Evolutionary conservation across 2,888 invertebrate genomes (phyloP), one percentile per base, ranked within the genome.

Genomic region (Phrixothrix hirtus): DNA sequence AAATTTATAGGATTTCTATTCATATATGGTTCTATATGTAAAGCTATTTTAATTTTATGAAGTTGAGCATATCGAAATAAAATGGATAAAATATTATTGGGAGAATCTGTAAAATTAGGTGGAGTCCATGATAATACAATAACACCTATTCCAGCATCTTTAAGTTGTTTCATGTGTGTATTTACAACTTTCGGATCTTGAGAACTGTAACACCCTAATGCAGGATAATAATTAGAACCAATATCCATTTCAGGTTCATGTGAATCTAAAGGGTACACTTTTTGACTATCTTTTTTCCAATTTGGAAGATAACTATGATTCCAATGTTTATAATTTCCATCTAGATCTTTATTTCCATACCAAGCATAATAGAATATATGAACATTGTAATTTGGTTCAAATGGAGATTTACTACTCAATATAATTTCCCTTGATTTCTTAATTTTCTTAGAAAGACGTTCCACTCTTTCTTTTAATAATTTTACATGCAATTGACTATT

Each of bases 1-100:
- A 80, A 65, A 62, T 78, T 78, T 26, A 77, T 75, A 0, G 78
- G 77, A 63, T 78, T 78, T 52, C 79, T 69, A 25, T 76, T 76
- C 39, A 74, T 68, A 63, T 81, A 84, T 1, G 83, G 81, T 58
- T 82, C 81, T 31, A 84, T 76, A 60, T 83, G 83, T 15, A 82
- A 74, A 1, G 81, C 77, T 10, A 83, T 73, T 77, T 81, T 78
- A 2, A 81, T 61, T 30, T 74, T 69, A 57, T 77, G 71, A 47
- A 72, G 71, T 10, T 72, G 69, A 5, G 80, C 80, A 9, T 52
- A 57, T 38, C 63, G 60, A 51, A 70, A 68, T 15, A 75, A 53
- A n/a, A 67, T 35, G 1, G 60, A 59, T 17, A 67, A 42, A 2
- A 72, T 53, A 14, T 70, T 51, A 16, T 61, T 54, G 1, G 72